phyloP scores from a whole-genome alignment of 2,113 vertebrate species.

The Microcebus lehilahytsara region DNA sequence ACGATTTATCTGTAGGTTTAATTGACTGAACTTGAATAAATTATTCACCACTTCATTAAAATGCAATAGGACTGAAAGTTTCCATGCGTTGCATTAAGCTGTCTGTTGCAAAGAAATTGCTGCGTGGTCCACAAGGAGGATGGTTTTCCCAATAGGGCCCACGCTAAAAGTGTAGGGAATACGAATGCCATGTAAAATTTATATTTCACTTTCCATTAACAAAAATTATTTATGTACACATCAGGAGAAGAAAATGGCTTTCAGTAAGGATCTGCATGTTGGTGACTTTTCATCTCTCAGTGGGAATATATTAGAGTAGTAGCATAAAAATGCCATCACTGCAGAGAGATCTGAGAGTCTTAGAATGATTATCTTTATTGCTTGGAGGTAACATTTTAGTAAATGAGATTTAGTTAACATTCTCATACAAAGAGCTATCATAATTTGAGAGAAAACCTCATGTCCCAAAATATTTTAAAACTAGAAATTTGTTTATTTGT shows the following conservation, averaged over 20 bases:
- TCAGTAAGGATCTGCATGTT: accelerated
- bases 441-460: background rate
- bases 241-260: slow-evolving; percentile 33
- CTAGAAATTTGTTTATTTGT: background rate
- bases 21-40: slow-evolving; percentile 56
- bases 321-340: background rate
- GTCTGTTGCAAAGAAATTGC: background rate
- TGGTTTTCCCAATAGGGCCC: background rate
- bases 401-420: background rate
- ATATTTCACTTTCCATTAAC: background rate
- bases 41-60: slow-evolving; percentile 68
- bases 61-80: slow-evolving; percentile 47
- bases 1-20: background rate
- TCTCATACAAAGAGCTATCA: background rate
- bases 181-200: accelerated
- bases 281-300: background rate
- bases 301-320: background rate
- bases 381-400: background rate
- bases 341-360: background rate
- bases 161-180: background rate
- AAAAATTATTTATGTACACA: background rate
- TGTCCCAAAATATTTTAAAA: background rate
- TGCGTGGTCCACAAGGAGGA: accelerated
- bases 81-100: background rate
- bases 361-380: background rate